Conservation (phyloP, 2,888 invertebrate genomes). For the Drosophila acutilabella region DNA sequence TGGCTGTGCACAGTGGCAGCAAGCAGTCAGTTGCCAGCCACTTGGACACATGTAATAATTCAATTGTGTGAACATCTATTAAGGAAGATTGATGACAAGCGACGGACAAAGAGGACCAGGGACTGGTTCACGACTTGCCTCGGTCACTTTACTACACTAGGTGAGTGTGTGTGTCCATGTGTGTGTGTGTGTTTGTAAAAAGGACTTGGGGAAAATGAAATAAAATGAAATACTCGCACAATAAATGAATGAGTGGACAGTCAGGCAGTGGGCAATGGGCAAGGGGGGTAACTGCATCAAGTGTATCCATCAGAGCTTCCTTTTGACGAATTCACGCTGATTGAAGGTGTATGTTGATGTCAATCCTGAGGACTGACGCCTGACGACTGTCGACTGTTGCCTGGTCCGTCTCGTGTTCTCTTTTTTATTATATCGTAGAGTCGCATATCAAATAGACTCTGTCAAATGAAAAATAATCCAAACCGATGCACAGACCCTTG, state of each 20-base stretch:
- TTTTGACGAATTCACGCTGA: slow-evolving; percentile 37
- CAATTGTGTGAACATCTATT: slow-evolving; percentile 83
- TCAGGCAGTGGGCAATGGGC: background rate
- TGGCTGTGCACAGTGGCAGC: slow-evolving; percentile 35
- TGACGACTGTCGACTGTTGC: slow-evolving; percentile 4
- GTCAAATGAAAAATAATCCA: slow-evolving; percentile 60
- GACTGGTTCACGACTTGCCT: slow-evolving; percentile 18
- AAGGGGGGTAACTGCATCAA: slow-evolving; percentile 42
- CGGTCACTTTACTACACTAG: slow-evolving; percentile 23
- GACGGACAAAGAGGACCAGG: slow-evolving; percentile 25
- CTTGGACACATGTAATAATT: slow-evolving; percentile 82
- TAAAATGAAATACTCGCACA: slow-evolving; percentile 39
- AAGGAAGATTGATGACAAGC: slow-evolving; percentile 83
- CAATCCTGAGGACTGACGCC: slow-evolving; percentile 10
- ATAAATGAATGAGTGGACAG: slow-evolving; percentile 60
- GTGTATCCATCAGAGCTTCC: slow-evolving; percentile 40
- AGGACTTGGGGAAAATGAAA: slow-evolving; percentile 2
- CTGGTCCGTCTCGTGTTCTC: slow-evolving; percentile 23
- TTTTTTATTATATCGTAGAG: slow-evolving; percentile 39
- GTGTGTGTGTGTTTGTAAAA: background rate
- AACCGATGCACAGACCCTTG: slow-evolving; percentile 14
- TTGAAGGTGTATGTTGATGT: slow-evolving; percentile 19
- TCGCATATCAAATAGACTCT: slow-evolving; percentile 64
- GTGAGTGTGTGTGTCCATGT: background rate
- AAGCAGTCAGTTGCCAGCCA: slow-evolving; percentile 70